Conservation (phyloP, 2,797 vertebrate species). For the Sebastes itinus region DNA sequence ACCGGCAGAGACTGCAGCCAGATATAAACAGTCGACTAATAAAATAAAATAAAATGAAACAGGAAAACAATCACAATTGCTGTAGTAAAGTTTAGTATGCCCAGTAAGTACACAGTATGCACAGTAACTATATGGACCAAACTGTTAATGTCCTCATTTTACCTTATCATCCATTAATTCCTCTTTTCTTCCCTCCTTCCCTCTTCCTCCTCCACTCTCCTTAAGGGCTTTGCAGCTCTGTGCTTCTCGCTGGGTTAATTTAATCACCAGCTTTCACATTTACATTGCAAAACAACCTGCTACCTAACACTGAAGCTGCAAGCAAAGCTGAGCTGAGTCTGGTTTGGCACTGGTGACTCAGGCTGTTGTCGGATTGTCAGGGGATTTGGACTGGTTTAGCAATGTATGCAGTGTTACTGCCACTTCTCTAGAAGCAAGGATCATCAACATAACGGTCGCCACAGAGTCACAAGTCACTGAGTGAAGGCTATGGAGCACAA, state of each 20-base stretch:
- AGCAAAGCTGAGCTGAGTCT: slow-evolving; percentile 46
- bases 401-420: slow-evolving; percentile 9
- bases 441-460: background rate
- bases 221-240: slow-evolving; percentile 53
- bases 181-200: slow-evolving; percentile 26
- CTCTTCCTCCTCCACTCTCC: slow-evolving; percentile 16
- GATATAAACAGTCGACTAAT: background rate
- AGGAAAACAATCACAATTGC: no score
- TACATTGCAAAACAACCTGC: slow-evolving; percentile 76
- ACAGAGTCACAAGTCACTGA: slow-evolving; percentile 3
- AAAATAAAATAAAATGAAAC: background rate
- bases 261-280: slow-evolving; percentile 75
- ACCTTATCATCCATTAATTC: background rate
- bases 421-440: background rate
- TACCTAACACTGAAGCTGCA: slow-evolving; percentile 43
- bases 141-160: slow-evolving; percentile 28
- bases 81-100: background rate
- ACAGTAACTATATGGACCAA: background rate
- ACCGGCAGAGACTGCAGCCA: background rate
- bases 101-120: background rate
- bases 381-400: slow-evolving; percentile 42
- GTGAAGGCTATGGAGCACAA: background rate
- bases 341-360: slow-evolving; percentile 36
- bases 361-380: slow-evolving; percentile 23
- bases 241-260: slow-evolving; percentile 62